Conservation (phyloP, 35 echinoderm and acorn worm species). For the Anneissia japonica region DNA sequence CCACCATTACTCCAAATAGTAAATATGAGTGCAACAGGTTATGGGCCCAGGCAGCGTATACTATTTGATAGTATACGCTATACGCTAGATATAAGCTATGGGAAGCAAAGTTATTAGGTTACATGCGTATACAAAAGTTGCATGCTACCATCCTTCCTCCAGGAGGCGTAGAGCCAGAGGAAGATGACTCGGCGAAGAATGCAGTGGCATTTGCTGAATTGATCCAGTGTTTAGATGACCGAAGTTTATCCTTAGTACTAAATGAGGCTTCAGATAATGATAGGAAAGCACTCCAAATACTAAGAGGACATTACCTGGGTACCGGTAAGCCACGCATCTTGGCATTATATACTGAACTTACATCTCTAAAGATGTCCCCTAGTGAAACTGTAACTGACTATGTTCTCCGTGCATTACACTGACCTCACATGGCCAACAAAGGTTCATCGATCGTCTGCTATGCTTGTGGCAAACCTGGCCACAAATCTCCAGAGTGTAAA, state of each 20-base stretch:
- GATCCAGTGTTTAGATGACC: conserved; percentile 27
- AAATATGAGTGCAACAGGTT: conserved; percentile 25
- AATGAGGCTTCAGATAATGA: background rate
- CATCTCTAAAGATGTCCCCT: background rate
- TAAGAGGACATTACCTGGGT: background rate
- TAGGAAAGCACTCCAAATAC: background rate
- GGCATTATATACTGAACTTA: conserved; percentile 49
- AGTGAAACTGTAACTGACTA: conserved; percentile 26
- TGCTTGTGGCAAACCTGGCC: conserved; percentile 21
- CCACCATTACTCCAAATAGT: background rate
- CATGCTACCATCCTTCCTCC: background rate
- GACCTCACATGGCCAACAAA: background rate
- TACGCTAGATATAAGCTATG: conserved; percentile 35
- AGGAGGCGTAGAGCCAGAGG: background rate
- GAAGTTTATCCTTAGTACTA: conserved; percentile 9
- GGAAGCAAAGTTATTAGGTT: conserved; percentile 34
- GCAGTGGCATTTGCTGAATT: conserved; percentile 35
- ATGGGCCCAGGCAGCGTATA: conserved; percentile 26
- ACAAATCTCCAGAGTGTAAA: conserved; percentile 19
- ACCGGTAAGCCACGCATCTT: conserved; percentile 21
- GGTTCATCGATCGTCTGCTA: conserved; percentile 17
- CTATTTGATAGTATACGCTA: conserved; percentile 28
- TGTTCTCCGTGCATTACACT: conserved; percentile 26
- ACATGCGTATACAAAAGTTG: conserved; percentile 37
- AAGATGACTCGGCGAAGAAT: conserved; percentile 17